Evolutionary conservation across 2,797 vertebrate genomes (phyloP).

Genomic region (Xyrichtys novacula): DNA sequence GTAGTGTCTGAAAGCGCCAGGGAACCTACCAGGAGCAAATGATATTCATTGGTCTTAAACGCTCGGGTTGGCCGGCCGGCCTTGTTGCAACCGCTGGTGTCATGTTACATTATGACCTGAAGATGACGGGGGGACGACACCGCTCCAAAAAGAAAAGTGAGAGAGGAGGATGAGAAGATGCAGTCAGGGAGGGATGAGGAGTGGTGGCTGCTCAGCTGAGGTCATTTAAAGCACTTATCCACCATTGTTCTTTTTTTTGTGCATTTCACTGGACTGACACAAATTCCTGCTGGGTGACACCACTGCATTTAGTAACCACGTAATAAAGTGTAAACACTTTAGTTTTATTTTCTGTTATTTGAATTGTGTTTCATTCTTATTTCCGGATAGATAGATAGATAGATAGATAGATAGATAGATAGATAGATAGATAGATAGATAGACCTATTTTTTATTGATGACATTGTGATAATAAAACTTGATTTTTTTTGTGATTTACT

Average conservation of each 20-base stretch:
- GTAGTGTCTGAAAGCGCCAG: conserved; percentile 73
- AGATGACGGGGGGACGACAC: conserved; percentile 73
- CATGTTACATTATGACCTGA: conserved; percentile 86
- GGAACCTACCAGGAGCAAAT: conserved; percentile 83
- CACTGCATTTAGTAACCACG: no score
- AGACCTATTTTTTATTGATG: no score
- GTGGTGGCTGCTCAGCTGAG: conserved; percentile 37
- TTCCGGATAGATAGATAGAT: no score
- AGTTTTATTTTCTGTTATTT: neutral
- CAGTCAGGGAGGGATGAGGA: conserved; percentile 32
- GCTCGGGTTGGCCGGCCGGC: conserved; percentile 75
- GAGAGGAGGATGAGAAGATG: conserved; percentile 18
- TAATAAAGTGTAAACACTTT: neutral
- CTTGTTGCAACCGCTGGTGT: conserved; percentile 80
- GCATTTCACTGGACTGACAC: neutral
- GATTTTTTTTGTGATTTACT: no score
- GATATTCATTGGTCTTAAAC: conserved; percentile 88
- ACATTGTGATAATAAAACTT: no score
- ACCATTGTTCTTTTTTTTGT: conserved; percentile 21
- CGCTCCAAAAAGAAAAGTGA: conserved; percentile 47
- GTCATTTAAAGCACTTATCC: conserved; percentile 47
- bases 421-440: no score
- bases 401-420: no score
- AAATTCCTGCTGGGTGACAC: neutral
- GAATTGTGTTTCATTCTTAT: no score